Evolutionary conservation across 53 echinoderm and acorn worm species (phyloP), one percentile per base, ranked within the genome.

Genomic region (Stichopus horrens): DNA sequence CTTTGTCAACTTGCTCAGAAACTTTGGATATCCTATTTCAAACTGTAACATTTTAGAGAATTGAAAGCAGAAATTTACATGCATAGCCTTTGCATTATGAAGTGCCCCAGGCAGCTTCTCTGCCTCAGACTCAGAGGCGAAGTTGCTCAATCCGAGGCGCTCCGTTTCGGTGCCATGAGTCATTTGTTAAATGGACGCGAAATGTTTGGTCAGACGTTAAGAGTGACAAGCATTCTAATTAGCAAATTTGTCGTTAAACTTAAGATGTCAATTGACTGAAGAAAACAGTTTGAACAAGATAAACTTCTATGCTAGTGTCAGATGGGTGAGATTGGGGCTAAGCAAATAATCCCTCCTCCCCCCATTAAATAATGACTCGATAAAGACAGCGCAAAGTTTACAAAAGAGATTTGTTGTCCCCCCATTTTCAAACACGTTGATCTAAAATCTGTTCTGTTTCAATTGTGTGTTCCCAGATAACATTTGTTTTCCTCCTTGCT

Each of bases 221-320:
- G 58, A 21, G 19, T 81, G 81, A 81, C 81, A 81, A 81, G 81
- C 56, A 57, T 81, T 81, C 81, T 81, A 81, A 81, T 81, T 81
- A 81, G 81, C 81, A 81, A 81, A 81, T 81, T 81, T 81, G 81
- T 57, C 56, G 56, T 81, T 81, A 81, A 81, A 81, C 81, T 81
- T 81, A 58, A 56, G 81, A 81, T 56, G 81, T 81, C 81, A 81
- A 57, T 81, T 58, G 71, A 71, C n/a, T 37, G 71, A 53, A 22
- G 81, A 19, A 54, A 81, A 81, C 81, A 81, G 81, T 81, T 81
- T 81, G 56, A 20, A 81, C 20, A 81, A 56, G 81, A 81, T 81
- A 81, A 81, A 81, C 81, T 21, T 58, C 7, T 57, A 9, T 18
- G 18, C n/a, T 81, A 21, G 81, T 81, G 56, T 81, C 81, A 81